phyloP scores from a whole-genome alignment of 2,888 invertebrate species.

The Folsomia candida region DNA sequence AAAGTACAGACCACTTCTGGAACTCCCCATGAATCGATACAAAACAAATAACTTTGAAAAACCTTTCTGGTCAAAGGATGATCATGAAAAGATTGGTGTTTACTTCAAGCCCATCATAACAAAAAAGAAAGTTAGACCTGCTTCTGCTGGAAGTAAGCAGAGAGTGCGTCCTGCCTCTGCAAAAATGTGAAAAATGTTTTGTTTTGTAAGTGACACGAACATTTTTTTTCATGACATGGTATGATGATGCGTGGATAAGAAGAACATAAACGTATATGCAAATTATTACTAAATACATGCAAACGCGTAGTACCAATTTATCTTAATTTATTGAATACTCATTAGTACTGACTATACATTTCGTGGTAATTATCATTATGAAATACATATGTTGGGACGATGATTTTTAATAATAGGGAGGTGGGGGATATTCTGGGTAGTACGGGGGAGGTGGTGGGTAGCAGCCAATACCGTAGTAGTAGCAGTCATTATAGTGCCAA shows the following conservation, averaged over 20 bases:
- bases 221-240: too few species aligned
- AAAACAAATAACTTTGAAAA: neutral
- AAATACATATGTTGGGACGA: neutral
- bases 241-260: too few species aligned
- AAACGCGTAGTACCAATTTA: too few species aligned
- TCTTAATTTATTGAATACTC: too few species aligned
- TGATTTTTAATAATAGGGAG: neutral
- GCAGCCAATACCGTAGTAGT: neutral
- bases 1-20: neutral
- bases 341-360: too few species aligned
- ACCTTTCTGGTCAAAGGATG: constrained; percentile 11
- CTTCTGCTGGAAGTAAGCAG: too few species aligned
- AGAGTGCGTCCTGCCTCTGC: too few species aligned
- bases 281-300: too few species aligned
- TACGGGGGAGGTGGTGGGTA: neutral
- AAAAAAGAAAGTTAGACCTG: too few species aligned
- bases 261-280: too few species aligned
- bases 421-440: constrained; percentile 3
- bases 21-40: constrained; percentile 4
- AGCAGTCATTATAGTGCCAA: neutral
- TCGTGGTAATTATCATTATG: neutral
- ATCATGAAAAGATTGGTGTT: neutral
- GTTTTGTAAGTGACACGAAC: too few species aligned
- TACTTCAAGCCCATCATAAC: neutral
- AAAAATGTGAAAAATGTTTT: neutral